These are phyloP conservation scores for Turritopsis rubra DNA, from an alignment of 30 jellyfish, hydroid and myxozoan genomes.

Conservation along the genomic window DNA sequence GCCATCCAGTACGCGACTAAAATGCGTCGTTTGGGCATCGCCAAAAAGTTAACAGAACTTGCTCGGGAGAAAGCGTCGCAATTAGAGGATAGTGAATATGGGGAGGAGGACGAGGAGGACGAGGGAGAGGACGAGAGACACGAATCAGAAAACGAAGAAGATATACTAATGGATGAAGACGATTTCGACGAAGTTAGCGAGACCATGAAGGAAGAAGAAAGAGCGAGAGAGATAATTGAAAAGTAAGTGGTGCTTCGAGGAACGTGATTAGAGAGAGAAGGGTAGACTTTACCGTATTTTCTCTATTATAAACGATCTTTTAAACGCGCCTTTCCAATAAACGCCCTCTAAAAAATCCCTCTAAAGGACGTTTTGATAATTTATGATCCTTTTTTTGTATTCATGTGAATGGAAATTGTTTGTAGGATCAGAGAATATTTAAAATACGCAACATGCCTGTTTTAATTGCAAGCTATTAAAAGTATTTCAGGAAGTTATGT, in stretches of 20 bases:
- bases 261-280: conserved; percentile 5
- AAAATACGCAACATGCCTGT: background rate
- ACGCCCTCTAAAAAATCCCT: no score
- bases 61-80: conserved; percentile 65
- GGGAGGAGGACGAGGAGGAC: conserved; percentile 29
- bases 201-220: conserved; percentile 8
- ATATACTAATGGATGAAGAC: conserved; percentile 9
- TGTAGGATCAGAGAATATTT: background rate
- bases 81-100: conserved; percentile 30
- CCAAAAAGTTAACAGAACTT: conserved; percentile 56
- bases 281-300: no score
- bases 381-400: background rate
- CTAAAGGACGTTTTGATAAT: background rate
- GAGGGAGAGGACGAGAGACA: conserved; percentile 23
- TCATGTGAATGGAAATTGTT: background rate
- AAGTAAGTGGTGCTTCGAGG: conserved; percentile 23
- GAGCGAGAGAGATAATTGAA: background rate
- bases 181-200: conserved; percentile 34
- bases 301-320: no score
- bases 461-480: background rate
- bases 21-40: conserved; percentile 67
- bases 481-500: background rate
- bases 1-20: conserved; percentile 89
- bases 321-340: no score
- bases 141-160: conserved; percentile 19